Evolutionary conservation across 2,888 invertebrate species (phyloP), one percentile per base, ranked within the genome.

Genomic region (Ochlodes sylvanus): DNA sequence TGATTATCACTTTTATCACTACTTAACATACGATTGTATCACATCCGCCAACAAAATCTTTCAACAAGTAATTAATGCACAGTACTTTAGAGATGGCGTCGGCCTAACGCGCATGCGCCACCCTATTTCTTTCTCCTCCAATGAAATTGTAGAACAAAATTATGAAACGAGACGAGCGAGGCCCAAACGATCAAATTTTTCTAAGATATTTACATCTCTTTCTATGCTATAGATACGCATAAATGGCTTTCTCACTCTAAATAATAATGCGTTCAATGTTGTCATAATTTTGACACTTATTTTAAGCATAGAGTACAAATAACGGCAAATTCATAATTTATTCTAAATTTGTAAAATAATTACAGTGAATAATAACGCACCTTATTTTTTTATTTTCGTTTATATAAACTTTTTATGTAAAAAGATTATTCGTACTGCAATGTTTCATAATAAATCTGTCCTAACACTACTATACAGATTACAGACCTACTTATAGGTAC

Each of bases 81-180:
- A 90, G 87, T 88, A 90, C 83, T 89, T 86, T 87, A 90, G 90
- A 92, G 92, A 93, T 94, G 94, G 94, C 94, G 94, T 94, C 94
- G 92, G 89, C 90, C 87, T 81, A 92, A 90, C 92, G 92, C 93
- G 94, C 94, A 92, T 92, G 94, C 93, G 92, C 93, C 92, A 90
- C 90, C 91, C 88, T 90, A 88, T 85, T 84, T 82, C 78, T 73
- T 72, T 78, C 75, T 79, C 83, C 76, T 78, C 92, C 92, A 92
- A 92, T 92, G 84, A 85, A 81, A 83, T 78, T 76, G 76, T 76
- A 76, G 82, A 79, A 81, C 79, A 80, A 84, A 83, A 85, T n/a
- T n/a, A n/a, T n/a, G n/a, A n/a, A n/a, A n/a, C n/a, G n/a, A n/a
- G n/a, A n/a, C n/a, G n/a, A n/a, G n/a, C 80, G 82, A 87, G 81